Base-by-base conservation (phyloP, 2,888 invertebrate genomes). In the Anoplius nigerrimus region DNA sequence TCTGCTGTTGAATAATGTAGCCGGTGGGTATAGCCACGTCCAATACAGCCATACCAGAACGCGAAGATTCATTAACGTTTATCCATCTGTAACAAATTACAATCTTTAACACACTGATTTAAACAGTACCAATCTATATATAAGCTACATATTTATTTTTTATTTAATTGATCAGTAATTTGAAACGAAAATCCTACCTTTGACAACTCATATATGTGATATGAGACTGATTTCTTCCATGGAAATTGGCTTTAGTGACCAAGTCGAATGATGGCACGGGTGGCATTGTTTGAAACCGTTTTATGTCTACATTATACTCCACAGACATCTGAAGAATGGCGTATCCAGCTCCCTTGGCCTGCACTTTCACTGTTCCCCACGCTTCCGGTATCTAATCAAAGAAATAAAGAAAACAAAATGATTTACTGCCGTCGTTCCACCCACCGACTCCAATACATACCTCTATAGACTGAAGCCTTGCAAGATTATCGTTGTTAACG, bases 291-390 rank as follows among this genome's bases (percentile, higher is more conserved):
- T 96, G 95, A 91, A 95, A 96, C 86, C 93, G 92, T 61, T 91
- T 91, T 79, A 94, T 93, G 88, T 97, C 97, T 59, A 97, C 96
- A 90, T 97, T 97, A 90, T 97, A 97, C 87, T 96, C 95, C 24
- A 96, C 96, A 43, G 95, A 94, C 94, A 98, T 94, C 91, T 98
- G 98, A 76, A 98, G 91, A 82, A 98, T 94, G 2, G 98, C 97
- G 89, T 95, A 95, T n/a, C 98, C 98, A 2, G 96, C 95, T 74
- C 98, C 98, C 86, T 94, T 94, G 0, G 96, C 97, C 80, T 95
- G 94, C 54, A 98, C 96, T 89, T 96, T 95, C 45, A 98, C 95
- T 0, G 96, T 97, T 82, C 98, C 98, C 95, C 96, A 98, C 54
- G 97, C 97, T 83, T 95, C 93, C 0, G 97, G 96, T 87, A 97